Evolutionary conservation across 2,113 vertebrate species (phyloP).

Genomic region (Willisornis vidua): DNA sequence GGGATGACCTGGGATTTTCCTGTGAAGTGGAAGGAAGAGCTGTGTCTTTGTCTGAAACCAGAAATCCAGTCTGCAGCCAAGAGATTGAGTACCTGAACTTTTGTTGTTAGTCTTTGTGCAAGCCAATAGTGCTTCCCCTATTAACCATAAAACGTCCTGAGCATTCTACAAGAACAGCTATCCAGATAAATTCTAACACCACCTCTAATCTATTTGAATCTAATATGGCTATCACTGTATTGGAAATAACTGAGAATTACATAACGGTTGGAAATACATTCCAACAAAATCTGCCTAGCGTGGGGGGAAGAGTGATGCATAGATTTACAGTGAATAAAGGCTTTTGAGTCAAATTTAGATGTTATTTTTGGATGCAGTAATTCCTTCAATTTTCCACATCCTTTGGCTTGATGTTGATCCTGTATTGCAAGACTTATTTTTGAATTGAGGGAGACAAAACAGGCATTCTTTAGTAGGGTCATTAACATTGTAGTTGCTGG

Average conservation of each 20-base stretch:
- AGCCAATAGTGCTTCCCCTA: background rate
- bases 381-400: slow-evolving; percentile 11
- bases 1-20: background rate
- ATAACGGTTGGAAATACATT: background rate
- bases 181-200: background rate
- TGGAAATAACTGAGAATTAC: background rate
- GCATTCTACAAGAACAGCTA: background rate
- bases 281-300: background rate
- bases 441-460: background rate
- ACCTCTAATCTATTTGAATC: background rate
- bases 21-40: background rate
- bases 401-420: background rate
- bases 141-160: background rate
- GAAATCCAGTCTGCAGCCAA: background rate
- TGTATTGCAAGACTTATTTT: background rate
- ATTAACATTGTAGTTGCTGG: background rate
- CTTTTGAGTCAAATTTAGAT: slow-evolving; percentile 7
- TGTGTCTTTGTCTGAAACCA: background rate
- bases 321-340: slow-evolving; percentile 12
- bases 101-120: background rate
- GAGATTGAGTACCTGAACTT: background rate
- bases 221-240: background rate
- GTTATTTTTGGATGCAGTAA: slow-evolving; percentile 16
- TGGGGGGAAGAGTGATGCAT: background rate
- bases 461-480: background rate